These are phyloP conservation scores for Spea multiplicata DNA, from an alignment of 2,113 vertebrate species.

Conservation along the genomic window DNA sequence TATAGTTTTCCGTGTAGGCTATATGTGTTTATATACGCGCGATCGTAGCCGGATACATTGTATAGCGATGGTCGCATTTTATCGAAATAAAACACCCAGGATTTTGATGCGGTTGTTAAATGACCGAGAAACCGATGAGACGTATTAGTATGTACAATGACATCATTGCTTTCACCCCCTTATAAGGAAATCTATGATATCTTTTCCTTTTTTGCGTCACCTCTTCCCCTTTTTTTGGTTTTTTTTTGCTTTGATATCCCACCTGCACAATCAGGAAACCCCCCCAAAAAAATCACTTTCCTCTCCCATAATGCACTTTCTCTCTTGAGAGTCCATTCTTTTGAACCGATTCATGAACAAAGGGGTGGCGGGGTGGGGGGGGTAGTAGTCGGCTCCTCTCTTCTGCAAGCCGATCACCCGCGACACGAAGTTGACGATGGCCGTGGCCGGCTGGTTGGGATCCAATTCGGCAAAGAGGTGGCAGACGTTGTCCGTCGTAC, in stretches of 20 bases:
- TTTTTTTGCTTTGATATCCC: slow-evolving; percentile 51
- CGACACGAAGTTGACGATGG: slow-evolving; percentile 96
- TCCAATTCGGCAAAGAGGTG: slow-evolving; percentile 97
- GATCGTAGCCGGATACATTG: slow-evolving; percentile 22
- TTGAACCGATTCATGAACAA: too few relatives aligned
- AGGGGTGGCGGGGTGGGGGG: neutral
- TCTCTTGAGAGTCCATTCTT: too few relatives aligned
- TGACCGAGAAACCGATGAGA: slow-evolving; percentile 65
- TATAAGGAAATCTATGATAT: slow-evolving; percentile 56
- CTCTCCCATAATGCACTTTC: slow-evolving; percentile 54
- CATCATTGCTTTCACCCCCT: slow-evolving; percentile 61
- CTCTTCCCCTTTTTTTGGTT: slow-evolving; percentile 32
- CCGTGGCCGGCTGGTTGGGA: slow-evolving; percentile 86
- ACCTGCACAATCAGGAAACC: neutral
- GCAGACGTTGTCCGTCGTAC: slow-evolving; percentile 95
- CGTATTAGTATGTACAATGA: slow-evolving; percentile 49
- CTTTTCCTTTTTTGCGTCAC: slow-evolving; percentile 48
- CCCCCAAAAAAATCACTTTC: slow-evolving; percentile 67
- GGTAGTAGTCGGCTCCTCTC: slow-evolving; percentile 71
- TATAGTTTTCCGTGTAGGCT: slow-evolving; percentile 39
- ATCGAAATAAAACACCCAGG: slow-evolving; percentile 19
- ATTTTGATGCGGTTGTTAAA: slow-evolving; percentile 44
- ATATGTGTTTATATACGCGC: slow-evolving; percentile 25
- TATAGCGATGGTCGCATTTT: slow-evolving; percentile 13
- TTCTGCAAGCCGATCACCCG: slow-evolving; percentile 88